These are phyloP conservation scores for Champsocephalus esox DNA, from an alignment of 2,797 vertebrate species.

Conservation along the genomic window DNA sequence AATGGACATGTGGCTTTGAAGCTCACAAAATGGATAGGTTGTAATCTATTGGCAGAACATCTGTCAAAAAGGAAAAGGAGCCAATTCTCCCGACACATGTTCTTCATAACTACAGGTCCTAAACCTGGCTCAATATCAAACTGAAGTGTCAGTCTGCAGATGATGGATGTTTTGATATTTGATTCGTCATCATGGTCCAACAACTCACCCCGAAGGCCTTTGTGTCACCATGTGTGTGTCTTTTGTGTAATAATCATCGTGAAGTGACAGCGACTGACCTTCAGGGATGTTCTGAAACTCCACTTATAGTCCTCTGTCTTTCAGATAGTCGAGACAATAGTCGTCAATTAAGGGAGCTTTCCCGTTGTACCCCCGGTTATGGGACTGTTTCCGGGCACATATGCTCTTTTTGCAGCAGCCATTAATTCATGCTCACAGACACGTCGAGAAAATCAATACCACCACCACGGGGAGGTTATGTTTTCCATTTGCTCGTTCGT, in stretches of 20 bases:
- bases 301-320: not conserved
- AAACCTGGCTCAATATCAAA: not conserved
- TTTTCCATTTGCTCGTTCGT: no score
- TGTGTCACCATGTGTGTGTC: conserved; percentile 25
- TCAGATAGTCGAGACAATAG: not conserved
- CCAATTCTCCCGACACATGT: no score
- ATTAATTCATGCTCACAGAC: not conserved
- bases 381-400: not conserved
- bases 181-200: conserved; percentile 44
- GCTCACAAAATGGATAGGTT: not conserved
- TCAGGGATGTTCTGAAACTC: conserved; percentile 11
- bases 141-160: conserved; percentile 21
- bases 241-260: conserved; percentile 16
- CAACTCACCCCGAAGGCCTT: conserved; percentile 31
- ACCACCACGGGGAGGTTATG: no score
- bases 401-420: conserved; percentile 2
- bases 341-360: not conserved
- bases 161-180: conserved; percentile 52
- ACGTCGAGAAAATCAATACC: no score
- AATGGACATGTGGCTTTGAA: not conserved
- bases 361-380: not conserved
- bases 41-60: not conserved
- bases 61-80: not conserved
- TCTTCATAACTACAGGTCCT: not conserved
- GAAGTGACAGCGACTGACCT: conserved; percentile 26